phyloP scores from a whole-genome alignment of 2,888 invertebrate species.

The Fragum sueziense region DNA sequence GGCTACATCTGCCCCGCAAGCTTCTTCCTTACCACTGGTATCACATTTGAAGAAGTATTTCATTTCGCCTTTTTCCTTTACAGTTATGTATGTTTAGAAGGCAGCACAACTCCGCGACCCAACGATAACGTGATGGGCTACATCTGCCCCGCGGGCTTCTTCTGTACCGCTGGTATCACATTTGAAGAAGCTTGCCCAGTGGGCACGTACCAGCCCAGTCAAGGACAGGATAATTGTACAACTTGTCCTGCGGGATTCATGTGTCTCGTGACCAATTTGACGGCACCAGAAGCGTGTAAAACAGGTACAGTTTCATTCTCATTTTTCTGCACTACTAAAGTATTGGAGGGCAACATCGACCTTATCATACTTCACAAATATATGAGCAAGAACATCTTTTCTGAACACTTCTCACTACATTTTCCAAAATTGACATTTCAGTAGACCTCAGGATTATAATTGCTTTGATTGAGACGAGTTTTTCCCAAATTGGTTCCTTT shows the following conservation, averaged over 20 bases:
- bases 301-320: too few relatives aligned
- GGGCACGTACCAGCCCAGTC: constrained; percentile 77
- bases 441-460: too few relatives aligned
- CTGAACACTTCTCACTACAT: too few relatives aligned
- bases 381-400: too few relatives aligned
- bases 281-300: constrained; percentile 73
- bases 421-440: too few relatives aligned
- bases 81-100: constrained; percentile 79
- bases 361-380: too few relatives aligned
- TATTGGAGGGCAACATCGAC: too few relatives aligned
- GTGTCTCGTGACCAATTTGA: constrained; percentile 78
- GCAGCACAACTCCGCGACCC: constrained; percentile 76
- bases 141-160: constrained; percentile 78
- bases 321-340: too few relatives aligned
- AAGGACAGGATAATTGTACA: constrained; percentile 76
- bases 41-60: background rate
- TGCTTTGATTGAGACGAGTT: too few relatives aligned
- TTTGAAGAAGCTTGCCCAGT: constrained; percentile 76
- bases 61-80: constrained; percentile 5
- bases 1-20: constrained; percentile 79
- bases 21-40: constrained; percentile 71
- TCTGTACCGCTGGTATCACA: constrained; percentile 75
- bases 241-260: constrained; percentile 76
- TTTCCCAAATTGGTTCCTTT: too few relatives aligned
- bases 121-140: constrained; percentile 73